phyloP scores from a whole-genome alignment of 2,888 invertebrate species.

The Dione vanillae region DNA sequence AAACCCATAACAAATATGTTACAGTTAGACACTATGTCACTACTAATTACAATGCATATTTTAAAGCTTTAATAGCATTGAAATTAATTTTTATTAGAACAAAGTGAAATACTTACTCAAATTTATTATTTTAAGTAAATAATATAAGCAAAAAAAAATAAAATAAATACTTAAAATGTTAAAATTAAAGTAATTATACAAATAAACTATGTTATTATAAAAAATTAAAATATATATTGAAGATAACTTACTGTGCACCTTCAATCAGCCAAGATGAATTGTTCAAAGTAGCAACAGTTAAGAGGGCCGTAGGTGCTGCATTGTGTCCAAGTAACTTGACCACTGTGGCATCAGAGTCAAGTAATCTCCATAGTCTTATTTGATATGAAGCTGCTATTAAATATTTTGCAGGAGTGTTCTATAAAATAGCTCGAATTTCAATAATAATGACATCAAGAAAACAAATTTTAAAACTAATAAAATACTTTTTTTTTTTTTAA shows the following conservation, averaged over 20 bases:
- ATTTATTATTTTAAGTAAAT: too few relatives aligned
- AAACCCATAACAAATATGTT: too few relatives aligned
- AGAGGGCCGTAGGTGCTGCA: constrained; percentile 62
- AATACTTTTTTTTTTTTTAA: too few relatives aligned
- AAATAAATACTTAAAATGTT: too few relatives aligned
- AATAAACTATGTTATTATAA: too few relatives aligned
- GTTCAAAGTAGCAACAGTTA: constrained; percentile 60
- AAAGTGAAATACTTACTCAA: too few relatives aligned
- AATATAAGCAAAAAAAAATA: too few relatives aligned
- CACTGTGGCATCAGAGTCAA: constrained; percentile 57
- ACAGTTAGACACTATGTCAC: too few relatives aligned
- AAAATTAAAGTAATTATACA: too few relatives aligned
- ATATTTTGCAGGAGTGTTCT: constrained; percentile 67
- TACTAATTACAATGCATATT: too few relatives aligned
- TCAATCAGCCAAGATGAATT: constrained; percentile 71
- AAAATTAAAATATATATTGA: constrained; percentile 2
- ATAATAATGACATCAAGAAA: constrained; percentile 30
- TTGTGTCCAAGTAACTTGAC: constrained; percentile 71
- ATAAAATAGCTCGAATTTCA: constrained; percentile 40
- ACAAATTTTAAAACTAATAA: background rate
- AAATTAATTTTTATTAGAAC: too few relatives aligned
- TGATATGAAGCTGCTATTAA: constrained; percentile 75
- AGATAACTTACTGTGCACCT: constrained; percentile 73
- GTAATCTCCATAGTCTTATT: constrained; percentile 70
- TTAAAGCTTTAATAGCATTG: too few relatives aligned